Percentiles rank a stretch among this genome's conserved stretches.
Conservation (phyloP, 2,113 vertebrate species). For the Callipepla californica region DNA sequence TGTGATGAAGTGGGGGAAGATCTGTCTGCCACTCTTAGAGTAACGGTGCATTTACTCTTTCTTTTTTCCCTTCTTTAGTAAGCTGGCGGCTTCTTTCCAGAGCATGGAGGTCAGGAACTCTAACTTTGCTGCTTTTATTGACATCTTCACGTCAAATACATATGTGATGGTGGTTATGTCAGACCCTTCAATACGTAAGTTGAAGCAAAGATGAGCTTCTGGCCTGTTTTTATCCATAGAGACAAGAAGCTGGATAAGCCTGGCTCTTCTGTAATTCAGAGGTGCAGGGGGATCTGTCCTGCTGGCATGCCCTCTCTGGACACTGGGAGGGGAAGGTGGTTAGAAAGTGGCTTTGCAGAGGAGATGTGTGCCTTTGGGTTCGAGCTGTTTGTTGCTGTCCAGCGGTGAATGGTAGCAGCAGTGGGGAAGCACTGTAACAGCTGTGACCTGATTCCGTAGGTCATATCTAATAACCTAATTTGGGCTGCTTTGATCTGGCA, state of each 20-base stretch:
- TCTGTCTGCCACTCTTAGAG: background rate
- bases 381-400: background rate
- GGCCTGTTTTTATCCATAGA: background rate
- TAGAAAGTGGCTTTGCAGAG: background rate
- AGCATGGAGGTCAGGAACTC: constrained; percentile 99
- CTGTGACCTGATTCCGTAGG: background rate
- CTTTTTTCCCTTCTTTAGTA: constrained; percentile 74
- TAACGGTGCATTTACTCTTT: background rate
- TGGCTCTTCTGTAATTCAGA: background rate
- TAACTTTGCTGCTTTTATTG: constrained; percentile 99
- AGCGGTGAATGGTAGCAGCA: fast-evolving
- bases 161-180: constrained; percentile 99
- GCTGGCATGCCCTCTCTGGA: background rate
- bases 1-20: background rate
- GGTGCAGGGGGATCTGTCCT: background rate
- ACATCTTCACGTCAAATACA: constrained; percentile 98
- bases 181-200: constrained; percentile 98
- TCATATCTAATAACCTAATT: background rate
- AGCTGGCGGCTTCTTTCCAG: constrained; percentile 97
- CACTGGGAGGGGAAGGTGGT: background rate
- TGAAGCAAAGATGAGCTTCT: background rate
- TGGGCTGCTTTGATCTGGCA: constrained; percentile 23
- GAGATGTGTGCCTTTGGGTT: background rate
- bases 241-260: background rate
- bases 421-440: background rate